A percentile compares a stretch with the other conserved stretches of the same genome.
phyloP scores from a whole-genome alignment of 1,140 invertebrate species.

The Eriocheir sinensis region DNA sequence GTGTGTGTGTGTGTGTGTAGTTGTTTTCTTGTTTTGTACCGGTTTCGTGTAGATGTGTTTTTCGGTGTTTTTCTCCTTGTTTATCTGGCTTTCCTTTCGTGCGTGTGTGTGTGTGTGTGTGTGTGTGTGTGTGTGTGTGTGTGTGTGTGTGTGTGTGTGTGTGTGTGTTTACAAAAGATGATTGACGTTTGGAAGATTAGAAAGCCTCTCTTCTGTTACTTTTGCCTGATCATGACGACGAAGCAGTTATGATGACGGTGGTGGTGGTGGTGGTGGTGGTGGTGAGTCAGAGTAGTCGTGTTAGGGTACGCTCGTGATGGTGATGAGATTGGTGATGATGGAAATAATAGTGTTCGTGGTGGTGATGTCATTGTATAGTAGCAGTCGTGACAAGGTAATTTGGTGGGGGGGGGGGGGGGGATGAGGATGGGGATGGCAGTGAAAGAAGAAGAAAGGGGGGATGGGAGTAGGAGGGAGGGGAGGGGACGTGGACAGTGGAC shows the following conservation, averaged over 20 bases:
- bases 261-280: not conserved
- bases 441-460: not conserved
- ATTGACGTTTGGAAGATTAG: not conserved
- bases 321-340: no score
- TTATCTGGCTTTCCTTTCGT: not conserved
- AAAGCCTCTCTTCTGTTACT: not conserved
- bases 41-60: not conserved
- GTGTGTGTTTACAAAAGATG: no score
- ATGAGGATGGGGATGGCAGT: not conserved
- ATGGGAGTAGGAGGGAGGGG: not conserved
- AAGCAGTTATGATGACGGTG: no score
- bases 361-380: no score
- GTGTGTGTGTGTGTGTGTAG: slow-evolving; percentile 39
- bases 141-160: slow-evolving; percentile 20
- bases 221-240: no score
- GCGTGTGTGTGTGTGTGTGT: not conserved
- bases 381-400: no score
- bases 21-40: not conserved
- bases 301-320: not conserved
- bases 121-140: slow-evolving; percentile 37
- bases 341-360: no score
- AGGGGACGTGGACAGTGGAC: not conserved
- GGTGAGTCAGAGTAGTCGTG: not conserved
- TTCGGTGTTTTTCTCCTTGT: not conserved
- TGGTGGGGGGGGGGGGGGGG: not conserved